These are phyloP conservation scores for Gambusia holbrooki DNA, from an alignment of 2,113 vertebrate genomes.

Conservation along the genomic window DNA sequence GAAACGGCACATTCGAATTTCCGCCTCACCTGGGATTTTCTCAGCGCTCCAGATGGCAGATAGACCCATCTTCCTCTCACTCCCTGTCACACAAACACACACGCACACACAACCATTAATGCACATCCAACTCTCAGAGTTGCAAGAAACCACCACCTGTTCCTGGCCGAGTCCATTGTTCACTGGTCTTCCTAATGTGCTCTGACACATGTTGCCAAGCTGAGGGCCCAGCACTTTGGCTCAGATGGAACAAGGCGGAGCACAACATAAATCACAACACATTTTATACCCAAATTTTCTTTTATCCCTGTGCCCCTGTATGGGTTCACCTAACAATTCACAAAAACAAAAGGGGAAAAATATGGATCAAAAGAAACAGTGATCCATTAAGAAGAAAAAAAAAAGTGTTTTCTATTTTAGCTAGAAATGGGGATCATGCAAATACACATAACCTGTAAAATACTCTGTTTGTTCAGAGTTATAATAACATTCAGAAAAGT, in stretches of 20 bases:
- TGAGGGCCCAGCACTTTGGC: conserved; percentile 62
- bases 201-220: conserved; percentile 73
- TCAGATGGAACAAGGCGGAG: conserved; percentile 53
- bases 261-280: conserved; percentile 56
- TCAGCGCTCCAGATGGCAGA: conserved; percentile 70
- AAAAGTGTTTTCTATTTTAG: neutral
- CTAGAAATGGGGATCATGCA: too few relatives aligned
- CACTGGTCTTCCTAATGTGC: conserved; percentile 70
- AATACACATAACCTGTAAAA: too few relatives aligned
- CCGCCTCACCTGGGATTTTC: conserved; percentile 71
- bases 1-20: conserved; percentile 69
- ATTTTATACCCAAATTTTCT: conserved; percentile 54
- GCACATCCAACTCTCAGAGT: conserved; percentile 61
- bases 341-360: conserved; percentile 28
- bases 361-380: neutral
- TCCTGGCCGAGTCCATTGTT: conserved; percentile 73
- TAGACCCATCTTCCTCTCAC: conserved; percentile 38
- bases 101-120: conserved; percentile 38
- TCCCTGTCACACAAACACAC: conserved; percentile 13
- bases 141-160: conserved; percentile 74
- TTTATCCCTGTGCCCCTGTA: conserved; percentile 21
- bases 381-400: neutral
- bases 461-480: too few relatives aligned
- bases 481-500: too few relatives aligned
- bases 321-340: conserved; percentile 21